Evolutionary conservation across 2,888 invertebrate species (phyloP).

Genomic region (Hydraecia micacea): DNA sequence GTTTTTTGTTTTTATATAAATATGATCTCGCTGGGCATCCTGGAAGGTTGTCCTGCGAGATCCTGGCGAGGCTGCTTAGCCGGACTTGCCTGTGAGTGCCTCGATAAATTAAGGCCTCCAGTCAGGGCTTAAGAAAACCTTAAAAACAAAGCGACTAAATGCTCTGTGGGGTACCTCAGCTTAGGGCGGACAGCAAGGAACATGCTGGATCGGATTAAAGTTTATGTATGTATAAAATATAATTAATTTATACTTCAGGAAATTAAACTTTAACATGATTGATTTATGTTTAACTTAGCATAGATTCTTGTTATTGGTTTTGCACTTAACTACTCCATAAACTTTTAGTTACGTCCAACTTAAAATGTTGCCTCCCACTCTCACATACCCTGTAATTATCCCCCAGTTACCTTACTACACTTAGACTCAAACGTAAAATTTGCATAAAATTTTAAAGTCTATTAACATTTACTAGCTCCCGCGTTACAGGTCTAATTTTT

Average conservation of each 20-base stretch:
- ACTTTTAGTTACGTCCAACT: slow-evolving; percentile 31
- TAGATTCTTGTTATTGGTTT: slow-evolving; percentile 8
- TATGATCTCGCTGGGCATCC: background rate
- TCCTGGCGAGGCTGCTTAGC: background rate
- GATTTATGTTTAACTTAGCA: slow-evolving; percentile 4
- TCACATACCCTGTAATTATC: slow-evolving; percentile 22
- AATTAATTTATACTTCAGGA: background rate
- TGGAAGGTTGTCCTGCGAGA: background rate
- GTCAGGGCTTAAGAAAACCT: background rate
- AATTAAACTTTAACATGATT: background rate
- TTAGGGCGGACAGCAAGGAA: background rate
- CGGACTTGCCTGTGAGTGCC: background rate
- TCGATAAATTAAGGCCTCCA: background rate
- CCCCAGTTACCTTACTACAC: slow-evolving; percentile 10
- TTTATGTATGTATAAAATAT: background rate
- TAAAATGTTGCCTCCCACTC: slow-evolving; percentile 38
- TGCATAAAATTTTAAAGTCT: slow-evolving; percentile 50
- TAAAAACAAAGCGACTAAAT: background rate
- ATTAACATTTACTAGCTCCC: slow-evolving; percentile 48
- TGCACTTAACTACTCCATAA: slow-evolving; percentile 20
- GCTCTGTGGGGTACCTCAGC: background rate
- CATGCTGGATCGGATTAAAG: background rate
- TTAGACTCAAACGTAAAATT: slow-evolving; percentile 52
- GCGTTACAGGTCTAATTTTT: slow-evolving; percentile 49
- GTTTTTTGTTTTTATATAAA: background rate